phyloP scores from a whole-genome alignment of 2,888 invertebrate species.

The Andricus curvator region DNA sequence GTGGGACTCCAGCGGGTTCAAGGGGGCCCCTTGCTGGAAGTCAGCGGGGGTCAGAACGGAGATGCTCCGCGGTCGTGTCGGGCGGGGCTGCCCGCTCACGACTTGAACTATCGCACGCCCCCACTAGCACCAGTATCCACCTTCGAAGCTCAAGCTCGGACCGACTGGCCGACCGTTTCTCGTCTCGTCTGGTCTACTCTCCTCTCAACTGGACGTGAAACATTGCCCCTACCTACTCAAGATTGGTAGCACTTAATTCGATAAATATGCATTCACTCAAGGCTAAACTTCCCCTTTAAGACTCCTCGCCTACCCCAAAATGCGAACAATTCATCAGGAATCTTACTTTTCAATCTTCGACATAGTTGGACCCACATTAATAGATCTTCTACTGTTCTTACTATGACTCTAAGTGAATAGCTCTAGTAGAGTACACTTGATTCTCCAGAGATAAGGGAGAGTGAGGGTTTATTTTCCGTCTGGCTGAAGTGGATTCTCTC shows the following conservation, averaged over 20 bases:
- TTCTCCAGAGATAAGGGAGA: not conserved
- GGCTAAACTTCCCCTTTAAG: slow-evolving; percentile 49
- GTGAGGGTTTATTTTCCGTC: not conserved
- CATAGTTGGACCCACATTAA: not conserved
- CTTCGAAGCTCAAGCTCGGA: slow-evolving; percentile 55
- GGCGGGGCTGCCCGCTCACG: slow-evolving; percentile 80
- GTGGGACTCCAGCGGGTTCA: slow-evolving; percentile 29
- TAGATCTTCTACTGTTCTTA: too few relatives aligned
- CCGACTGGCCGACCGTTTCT: slow-evolving; percentile 55
- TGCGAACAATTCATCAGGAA: not conserved
- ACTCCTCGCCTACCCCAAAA: slow-evolving; percentile 38
- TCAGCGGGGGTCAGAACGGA: slow-evolving; percentile 78
- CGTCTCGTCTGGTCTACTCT: slow-evolving; percentile 46
- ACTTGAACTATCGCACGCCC: slow-evolving; percentile 83
- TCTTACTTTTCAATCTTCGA: not conserved
- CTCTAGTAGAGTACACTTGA: too few relatives aligned
- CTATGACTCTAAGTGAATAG: too few relatives aligned
- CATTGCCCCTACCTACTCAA: slow-evolving; percentile 13
- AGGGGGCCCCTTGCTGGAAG: slow-evolving; percentile 60
- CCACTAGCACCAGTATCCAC: slow-evolving; percentile 72
- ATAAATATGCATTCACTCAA: slow-evolving; percentile 64
- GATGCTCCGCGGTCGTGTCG: slow-evolving; percentile 78
- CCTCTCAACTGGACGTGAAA: slow-evolving; percentile 42
- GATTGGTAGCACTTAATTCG: slow-evolving; percentile 44
- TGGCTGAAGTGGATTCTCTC: not conserved